Conservation (phyloP, 2,113 vertebrate species). For the Chroicocephalus ridibundus region DNA sequence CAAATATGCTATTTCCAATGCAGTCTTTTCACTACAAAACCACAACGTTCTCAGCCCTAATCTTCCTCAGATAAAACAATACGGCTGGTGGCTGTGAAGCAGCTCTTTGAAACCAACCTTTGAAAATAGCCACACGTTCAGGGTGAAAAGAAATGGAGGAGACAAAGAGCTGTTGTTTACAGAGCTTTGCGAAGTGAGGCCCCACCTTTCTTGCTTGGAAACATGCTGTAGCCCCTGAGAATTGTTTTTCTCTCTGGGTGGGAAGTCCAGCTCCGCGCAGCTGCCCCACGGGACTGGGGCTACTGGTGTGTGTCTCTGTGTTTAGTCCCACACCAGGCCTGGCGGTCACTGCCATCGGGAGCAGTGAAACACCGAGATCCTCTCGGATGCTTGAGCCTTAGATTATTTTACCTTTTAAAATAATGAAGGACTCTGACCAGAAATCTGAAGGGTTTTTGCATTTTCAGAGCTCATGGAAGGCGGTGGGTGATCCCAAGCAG, state of each 20-base stretch:
- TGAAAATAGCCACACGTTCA: not conserved
- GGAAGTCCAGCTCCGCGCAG: not conserved
- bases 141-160: not conserved
- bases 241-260: not conserved
- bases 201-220: constrained; percentile 5
- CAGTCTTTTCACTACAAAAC: constrained; percentile 24
- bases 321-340: not conserved
- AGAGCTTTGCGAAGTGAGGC: not conserved
- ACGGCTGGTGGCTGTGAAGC: not conserved
- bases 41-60: constrained; percentile 31
- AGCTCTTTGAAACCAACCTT: constrained; percentile 31
- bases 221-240: not conserved
- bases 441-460: not conserved
- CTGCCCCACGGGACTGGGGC: not conserved
- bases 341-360: not conserved
- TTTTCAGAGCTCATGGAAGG: not conserved
- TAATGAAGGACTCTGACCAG: not conserved
- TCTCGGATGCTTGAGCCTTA: not conserved
- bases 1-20: constrained; percentile 23
- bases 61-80: constrained; percentile 42
- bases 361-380: not conserved
- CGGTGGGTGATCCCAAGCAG: not conserved
- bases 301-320: not conserved
- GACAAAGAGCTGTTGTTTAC: constrained; percentile 47
- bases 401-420: not conserved